Conservation (phyloP, 1,140 invertebrate genomes). For the Aphelenchoides avenae region DNA sequence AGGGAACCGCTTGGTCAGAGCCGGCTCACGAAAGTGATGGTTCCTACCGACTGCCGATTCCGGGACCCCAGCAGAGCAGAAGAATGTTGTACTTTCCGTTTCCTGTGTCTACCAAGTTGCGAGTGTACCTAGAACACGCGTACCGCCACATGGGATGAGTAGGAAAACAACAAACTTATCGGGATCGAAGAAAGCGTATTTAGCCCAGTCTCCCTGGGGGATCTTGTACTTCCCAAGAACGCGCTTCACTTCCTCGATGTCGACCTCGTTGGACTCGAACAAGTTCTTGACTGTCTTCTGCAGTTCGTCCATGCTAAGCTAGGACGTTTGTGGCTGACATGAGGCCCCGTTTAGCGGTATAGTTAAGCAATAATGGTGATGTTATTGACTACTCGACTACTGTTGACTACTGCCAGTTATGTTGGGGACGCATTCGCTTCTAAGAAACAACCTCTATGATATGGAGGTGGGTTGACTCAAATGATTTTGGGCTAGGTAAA, state of each 20-base stretch:
- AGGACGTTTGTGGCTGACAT: too few species aligned
- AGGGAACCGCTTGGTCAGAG: constrained; percentile 13
- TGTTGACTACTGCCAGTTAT: too few species aligned
- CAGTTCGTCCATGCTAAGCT: constrained; percentile 44
- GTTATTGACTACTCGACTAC: too few species aligned
- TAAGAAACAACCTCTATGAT: too few species aligned
- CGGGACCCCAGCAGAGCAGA: constrained; percentile 92
- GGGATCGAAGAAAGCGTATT: constrained; percentile 50
- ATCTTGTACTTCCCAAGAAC: constrained; percentile 49
- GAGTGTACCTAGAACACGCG: constrained; percentile 76
- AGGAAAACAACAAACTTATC: constrained; percentile 35
- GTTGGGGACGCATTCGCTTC: too few species aligned
- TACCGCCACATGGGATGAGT: background rate
- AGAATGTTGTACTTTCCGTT: constrained; percentile 98
- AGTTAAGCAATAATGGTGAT: too few species aligned
- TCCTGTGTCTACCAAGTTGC: constrained; percentile 85
- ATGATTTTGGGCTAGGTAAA: too few species aligned
- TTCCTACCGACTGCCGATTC: constrained; percentile 76
- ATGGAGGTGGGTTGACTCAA: too few species aligned
- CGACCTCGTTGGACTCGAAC: constrained; percentile 45
- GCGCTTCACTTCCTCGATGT: constrained; percentile 46
- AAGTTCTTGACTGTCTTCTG: constrained; percentile 36
- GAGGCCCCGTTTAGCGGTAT: too few species aligned
- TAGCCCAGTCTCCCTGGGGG: constrained; percentile 45
- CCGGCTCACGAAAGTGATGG: too few species aligned